Evolutionary conservation across 2,888 invertebrate species (phyloP), one percentile per base, ranked within the genome.

Genomic region (Chrysolina americana): DNA sequence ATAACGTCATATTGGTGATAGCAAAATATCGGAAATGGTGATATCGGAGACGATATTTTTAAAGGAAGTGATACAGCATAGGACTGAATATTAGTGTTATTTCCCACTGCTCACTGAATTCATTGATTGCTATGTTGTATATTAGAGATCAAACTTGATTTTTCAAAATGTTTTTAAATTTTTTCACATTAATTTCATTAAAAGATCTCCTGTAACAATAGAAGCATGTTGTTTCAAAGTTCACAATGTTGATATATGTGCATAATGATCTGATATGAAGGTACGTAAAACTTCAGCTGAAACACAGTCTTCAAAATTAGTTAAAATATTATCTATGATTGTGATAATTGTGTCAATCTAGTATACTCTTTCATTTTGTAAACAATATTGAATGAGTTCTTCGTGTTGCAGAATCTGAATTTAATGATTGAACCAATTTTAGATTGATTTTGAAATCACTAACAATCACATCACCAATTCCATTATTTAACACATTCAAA

Each of bases 321-420:
- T 66, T 66, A 66, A 66, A 10, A 66, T 66, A 23, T 66, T 66
- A 66, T 66, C 47, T 48, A 66, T 47, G 47, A 44, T 66, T 48
- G 47, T 48, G 21, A 66, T 48, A 48, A 19, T 66, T 44, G 48
- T 48, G 48, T 66, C 44, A 66, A 17, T 66, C 48, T 47, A 23
- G 66, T 66, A 28, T 66, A 66, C 28, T 66, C 17, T 48, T 66
- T 66, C 36, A 66, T 47, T 66, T 48, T 47, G 66, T 66, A 48
- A 19, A 15, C 19, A 1, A 66, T 66, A 8, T 66, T 66, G 48
- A 48, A 66, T 66, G 66, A 66, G 50, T 44, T 66, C 10, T 48
- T 66, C 48, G 48, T 48, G 21, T 48, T 19, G 19, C 47, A 48
- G 66, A 66, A 66, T 48, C 48, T 48, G 48, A 47, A 48, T 66